phyloP scores from a whole-genome alignment of 2,113 vertebrate genomes.

The Onychostoma macrolepis region DNA sequence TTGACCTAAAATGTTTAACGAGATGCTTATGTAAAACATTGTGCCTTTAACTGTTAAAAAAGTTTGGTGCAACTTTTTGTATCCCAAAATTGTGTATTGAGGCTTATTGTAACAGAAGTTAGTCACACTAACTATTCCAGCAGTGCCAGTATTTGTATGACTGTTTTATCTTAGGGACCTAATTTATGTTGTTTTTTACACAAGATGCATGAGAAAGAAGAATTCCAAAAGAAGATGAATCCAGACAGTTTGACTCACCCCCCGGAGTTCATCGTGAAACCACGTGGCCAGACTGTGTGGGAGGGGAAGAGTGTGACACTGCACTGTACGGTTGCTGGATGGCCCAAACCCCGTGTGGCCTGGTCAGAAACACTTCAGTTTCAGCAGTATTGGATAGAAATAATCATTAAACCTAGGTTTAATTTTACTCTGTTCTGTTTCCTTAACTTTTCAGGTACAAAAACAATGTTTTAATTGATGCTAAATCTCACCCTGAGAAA shows the following conservation, averaged over 20 bases:
- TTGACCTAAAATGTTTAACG: constrained; percentile 32
- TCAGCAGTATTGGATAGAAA: not conserved
- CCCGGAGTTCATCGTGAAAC: constrained; percentile 90
- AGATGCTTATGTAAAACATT: not conserved
- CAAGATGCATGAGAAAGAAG: constrained; percentile 84
- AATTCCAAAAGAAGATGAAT: constrained; percentile 91
- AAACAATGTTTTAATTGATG: constrained; percentile 92
- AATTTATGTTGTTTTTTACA: not conserved
- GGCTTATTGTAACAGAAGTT: not conserved
- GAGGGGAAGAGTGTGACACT: constrained; percentile 89
- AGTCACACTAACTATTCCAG: not conserved
- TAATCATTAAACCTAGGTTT: not conserved
- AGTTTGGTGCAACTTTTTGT: not conserved
- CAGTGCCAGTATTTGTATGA: not conserved
- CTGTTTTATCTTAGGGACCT: not conserved
- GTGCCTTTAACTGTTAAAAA: not conserved
- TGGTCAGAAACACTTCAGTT: constrained; percentile 65
- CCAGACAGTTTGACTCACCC: constrained; percentile 86
- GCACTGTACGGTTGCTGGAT: constrained; percentile 91
- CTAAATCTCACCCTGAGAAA: constrained; percentile 85
- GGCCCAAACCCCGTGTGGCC: constrained; percentile 89
- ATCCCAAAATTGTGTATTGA: not conserved
- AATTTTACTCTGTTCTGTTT: not conserved
- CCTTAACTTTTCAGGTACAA: constrained; percentile 87
- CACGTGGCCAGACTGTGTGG: constrained; percentile 92